These are phyloP conservation scores for Danio kyathit DNA, from an alignment of 2,797 vertebrate species.

Conservation along the genomic window DNA sequence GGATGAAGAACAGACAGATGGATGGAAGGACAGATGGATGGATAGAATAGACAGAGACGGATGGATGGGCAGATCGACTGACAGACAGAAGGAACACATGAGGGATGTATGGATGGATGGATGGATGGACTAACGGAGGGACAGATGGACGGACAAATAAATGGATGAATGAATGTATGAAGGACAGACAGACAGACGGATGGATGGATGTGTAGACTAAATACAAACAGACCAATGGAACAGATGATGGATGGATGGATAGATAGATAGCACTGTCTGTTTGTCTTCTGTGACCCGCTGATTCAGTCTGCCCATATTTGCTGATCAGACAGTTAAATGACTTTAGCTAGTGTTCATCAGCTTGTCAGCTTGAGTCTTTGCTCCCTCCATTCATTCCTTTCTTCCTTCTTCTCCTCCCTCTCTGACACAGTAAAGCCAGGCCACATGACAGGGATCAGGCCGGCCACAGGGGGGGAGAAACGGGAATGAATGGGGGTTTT, in stretches of 20 bases:
- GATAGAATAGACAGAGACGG: too few species aligned
- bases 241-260: background rate
- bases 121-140: too few species aligned
- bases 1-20: too few species aligned
- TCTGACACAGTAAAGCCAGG: constrained; percentile 53
- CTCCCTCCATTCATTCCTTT: background rate
- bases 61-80: too few species aligned
- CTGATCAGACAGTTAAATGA: constrained; percentile 54
- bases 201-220: too few species aligned
- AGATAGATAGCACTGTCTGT: background rate
- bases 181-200: too few species aligned
- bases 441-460: constrained; percentile 64
- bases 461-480: background rate
- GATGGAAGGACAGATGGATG: too few species aligned
- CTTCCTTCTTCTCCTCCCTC: background rate
- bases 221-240: too few species aligned
- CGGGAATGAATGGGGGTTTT: background rate
- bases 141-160: too few species aligned
- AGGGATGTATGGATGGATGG: too few species aligned
- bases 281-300: background rate
- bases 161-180: too few species aligned
- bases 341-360: constrained; percentile 30
- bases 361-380: constrained; percentile 18
- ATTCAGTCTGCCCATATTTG: background rate
- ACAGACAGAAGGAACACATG: too few species aligned